phyloP scores from a whole-genome alignment of 1,140 invertebrate genomes.

The Platorchestia sp. region DNA sequence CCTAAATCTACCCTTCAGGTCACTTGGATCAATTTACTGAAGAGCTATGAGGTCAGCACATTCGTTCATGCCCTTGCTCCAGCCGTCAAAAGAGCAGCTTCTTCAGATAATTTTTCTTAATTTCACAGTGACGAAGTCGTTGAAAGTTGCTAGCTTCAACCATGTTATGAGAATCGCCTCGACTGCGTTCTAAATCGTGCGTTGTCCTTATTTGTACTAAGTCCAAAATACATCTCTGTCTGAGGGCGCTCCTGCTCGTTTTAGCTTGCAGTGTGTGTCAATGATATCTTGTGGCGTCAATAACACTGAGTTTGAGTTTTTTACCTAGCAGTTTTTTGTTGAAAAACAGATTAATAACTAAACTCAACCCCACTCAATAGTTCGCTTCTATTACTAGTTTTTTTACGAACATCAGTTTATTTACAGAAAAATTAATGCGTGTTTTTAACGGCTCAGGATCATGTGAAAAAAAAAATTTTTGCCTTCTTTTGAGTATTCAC shows the following conservation, averaged over 20 bases:
- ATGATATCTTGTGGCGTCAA: background rate
- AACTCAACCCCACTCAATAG: background rate
- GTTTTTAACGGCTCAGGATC: background rate
- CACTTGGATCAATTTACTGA: constrained; percentile 23
- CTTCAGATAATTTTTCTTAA: background rate
- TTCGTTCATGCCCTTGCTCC: background rate
- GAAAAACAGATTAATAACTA: background rate
- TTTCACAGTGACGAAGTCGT: background rate
- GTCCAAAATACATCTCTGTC: background rate
- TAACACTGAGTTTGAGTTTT: background rate
- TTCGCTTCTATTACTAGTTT: background rate
- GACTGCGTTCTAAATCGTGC: background rate
- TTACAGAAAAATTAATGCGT: background rate
- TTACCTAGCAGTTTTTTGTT: background rate
- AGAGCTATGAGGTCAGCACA: constrained; percentile 46
- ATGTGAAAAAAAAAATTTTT: background rate
- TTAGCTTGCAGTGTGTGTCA: background rate
- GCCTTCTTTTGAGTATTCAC: background rate
- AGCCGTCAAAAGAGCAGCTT: background rate
- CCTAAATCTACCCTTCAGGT: background rate
- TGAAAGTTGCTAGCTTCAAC: background rate
- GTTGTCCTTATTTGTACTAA: background rate
- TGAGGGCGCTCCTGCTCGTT: background rate
- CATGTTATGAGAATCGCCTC: background rate
- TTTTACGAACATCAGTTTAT: background rate